Percentiles rank a stretch among this genome's conserved stretches.
Evolutionary conservation across 2,113 vertebrate genomes (phyloP).

Genomic region (Panurus biarmicus): DNA sequence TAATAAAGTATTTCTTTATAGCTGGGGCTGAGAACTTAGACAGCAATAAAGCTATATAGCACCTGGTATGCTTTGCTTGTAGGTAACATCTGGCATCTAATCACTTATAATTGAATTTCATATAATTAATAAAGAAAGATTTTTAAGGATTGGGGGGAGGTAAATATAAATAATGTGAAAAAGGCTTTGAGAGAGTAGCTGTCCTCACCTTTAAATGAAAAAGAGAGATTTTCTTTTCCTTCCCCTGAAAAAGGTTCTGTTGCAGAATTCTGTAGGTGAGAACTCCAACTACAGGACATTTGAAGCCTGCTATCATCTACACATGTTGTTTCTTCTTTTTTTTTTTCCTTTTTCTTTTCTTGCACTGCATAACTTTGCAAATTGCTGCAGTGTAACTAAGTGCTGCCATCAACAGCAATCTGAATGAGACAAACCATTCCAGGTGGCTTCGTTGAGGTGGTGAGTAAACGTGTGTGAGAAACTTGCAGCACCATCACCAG

Average conservation of each 20-base stretch:
- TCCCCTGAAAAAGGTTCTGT: neutral
- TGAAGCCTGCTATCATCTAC: neutral
- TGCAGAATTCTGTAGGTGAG: neutral
- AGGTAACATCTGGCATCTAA: neutral
- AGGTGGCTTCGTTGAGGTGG: neutral
- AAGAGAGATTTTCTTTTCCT: neutral
- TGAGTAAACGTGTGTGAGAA: neutral
- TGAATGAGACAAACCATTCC: neutral
- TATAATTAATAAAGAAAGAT: neutral
- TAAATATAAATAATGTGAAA: neutral
- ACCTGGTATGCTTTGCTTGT: neutral
- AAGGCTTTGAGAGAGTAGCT: neutral
- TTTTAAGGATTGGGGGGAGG: neutral
- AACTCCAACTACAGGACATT: neutral
- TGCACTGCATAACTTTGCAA: neutral
- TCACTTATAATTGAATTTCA: neutral
- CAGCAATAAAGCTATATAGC: neutral
- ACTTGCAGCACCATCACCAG: neutral
- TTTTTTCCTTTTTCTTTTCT: neutral
- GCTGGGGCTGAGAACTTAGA: neutral
- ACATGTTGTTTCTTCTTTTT: neutral
- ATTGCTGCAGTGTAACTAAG: neutral
- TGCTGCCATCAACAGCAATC: neutral
- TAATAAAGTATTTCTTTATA: neutral
- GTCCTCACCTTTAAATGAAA: neutral